Conservation (phyloP, 2,888 invertebrate genomes). For the Leptinotarsa haldemani region DNA sequence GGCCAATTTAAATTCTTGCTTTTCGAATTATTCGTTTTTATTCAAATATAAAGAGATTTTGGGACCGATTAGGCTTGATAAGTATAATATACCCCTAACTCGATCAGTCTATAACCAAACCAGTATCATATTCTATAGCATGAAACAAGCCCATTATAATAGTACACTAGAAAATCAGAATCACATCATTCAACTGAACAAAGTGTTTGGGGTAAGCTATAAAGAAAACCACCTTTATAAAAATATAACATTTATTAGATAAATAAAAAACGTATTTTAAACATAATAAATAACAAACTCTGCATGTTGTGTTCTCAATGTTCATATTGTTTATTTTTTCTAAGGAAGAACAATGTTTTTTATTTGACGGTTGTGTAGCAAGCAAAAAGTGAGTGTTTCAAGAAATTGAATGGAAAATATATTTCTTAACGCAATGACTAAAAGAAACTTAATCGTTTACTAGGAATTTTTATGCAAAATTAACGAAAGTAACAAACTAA, state of each 20-base stretch:
- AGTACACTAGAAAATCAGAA: too few species aligned
- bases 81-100: too few species aligned
- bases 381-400: slow-evolving; percentile 51
- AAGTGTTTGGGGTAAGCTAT: not conserved
- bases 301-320: slow-evolving; percentile 56
- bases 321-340: slow-evolving; percentile 37
- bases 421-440: slow-evolving; percentile 34
- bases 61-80: too few species aligned
- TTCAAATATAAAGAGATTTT: too few species aligned
- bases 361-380: slow-evolving; percentile 40
- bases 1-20: too few species aligned
- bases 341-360: slow-evolving; percentile 63
- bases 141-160: too few species aligned
- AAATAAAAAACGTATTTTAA: slow-evolving; percentile 47
- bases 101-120: too few species aligned
- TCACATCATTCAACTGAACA: too few species aligned
- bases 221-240: slow-evolving; percentile 38
- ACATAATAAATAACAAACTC: slow-evolving; percentile 49
- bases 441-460: slow-evolving; percentile 34
- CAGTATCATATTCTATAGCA: too few species aligned
- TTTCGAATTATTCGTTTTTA: too few species aligned
- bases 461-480: slow-evolving; percentile 41
- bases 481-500: slow-evolving; percentile 39
- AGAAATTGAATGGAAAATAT: slow-evolving; percentile 34
- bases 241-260: slow-evolving; percentile 48